Evolutionary conservation across 2,797 vertebrate genomes (phyloP).

Genomic region (Lepus oiostolus): DNA sequence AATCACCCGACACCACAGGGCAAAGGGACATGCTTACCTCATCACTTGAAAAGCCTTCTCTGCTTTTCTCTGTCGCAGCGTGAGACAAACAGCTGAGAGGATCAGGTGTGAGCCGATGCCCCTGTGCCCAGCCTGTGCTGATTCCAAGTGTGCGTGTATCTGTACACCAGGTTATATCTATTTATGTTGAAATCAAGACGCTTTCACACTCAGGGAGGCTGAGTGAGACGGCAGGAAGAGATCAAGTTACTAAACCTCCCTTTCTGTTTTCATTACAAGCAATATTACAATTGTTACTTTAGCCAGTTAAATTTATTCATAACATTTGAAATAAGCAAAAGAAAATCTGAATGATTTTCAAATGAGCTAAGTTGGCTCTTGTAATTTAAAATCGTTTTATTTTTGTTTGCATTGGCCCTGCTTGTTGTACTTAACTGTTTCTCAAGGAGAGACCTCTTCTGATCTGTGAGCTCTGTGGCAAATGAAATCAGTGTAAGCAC

Average conservation of each 20-base stretch:
- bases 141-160: conserved; percentile 15
- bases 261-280: conserved; percentile 67
- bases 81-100: conserved; percentile 24
- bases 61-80: not conserved
- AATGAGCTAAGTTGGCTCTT: conserved; percentile 34
- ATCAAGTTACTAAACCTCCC: conserved; percentile 55
- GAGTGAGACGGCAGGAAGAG: conserved; percentile 47
- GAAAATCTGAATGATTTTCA: conserved; percentile 71
- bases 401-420: conserved; percentile 65
- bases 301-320: not conserved
- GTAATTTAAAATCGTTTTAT: conserved; percentile 31
- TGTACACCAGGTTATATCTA: conserved; percentile 28
- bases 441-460: conserved; percentile 61
- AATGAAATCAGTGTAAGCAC: conserved; percentile 52
- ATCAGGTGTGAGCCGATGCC: not conserved
- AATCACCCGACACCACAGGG: not conserved
- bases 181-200: conserved; percentile 71
- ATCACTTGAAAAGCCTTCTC: not conserved
- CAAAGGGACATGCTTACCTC: not conserved
- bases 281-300: conserved; percentile 59
- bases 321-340: conserved; percentile 64
- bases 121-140: conserved; percentile 7
- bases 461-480: conserved; percentile 56
- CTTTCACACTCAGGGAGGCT: not conserved
- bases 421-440: conserved; percentile 66